These are phyloP conservation scores for Ctenicera cuprea DNA, from an alignment of 2,888 invertebrate species.

Conservation along the genomic window DNA sequence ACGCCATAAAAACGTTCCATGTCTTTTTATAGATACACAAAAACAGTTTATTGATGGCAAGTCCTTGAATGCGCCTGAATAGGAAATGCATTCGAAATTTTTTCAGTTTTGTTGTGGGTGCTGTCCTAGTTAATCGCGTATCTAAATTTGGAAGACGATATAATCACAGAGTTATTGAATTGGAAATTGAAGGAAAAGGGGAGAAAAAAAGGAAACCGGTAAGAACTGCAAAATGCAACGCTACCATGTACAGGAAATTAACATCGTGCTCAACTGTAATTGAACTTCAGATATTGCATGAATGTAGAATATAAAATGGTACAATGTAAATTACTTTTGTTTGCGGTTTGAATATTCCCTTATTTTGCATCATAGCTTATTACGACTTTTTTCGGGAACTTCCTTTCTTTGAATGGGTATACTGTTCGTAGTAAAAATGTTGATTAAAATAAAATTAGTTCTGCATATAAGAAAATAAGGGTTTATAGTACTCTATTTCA, in stretches of 20 bases:
- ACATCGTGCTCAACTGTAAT: conserved; percentile 26
- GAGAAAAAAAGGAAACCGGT: no score
- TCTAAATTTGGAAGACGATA: neutral
- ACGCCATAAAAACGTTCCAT: conserved; percentile 5
- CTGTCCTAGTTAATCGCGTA: neutral
- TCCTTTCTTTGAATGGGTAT: no score
- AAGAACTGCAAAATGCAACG: conserved; percentile 20
- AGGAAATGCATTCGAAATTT: conserved; percentile 12
- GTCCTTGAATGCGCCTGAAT: conserved; percentile 6
- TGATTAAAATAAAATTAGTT: no score
- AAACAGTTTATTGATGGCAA: conserved; percentile 19
- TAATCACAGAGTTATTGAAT: neutral
- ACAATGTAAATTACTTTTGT: neutral
- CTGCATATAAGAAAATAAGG: no score
- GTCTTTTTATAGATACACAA: conserved; percentile 22
- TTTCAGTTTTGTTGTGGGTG: neutral
- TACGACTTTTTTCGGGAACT: no score
- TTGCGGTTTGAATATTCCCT: neutral
- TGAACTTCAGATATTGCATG: conserved; percentile 18
- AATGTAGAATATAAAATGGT: neutral
- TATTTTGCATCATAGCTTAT: no score
- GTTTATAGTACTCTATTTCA: no score
- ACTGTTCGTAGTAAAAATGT: no score
- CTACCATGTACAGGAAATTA: conserved; percentile 29
- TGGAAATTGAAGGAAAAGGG: conserved; percentile 7